Base-by-base conservation (phyloP, 2,888 invertebrate species). In the Drosophila leonis region DNA sequence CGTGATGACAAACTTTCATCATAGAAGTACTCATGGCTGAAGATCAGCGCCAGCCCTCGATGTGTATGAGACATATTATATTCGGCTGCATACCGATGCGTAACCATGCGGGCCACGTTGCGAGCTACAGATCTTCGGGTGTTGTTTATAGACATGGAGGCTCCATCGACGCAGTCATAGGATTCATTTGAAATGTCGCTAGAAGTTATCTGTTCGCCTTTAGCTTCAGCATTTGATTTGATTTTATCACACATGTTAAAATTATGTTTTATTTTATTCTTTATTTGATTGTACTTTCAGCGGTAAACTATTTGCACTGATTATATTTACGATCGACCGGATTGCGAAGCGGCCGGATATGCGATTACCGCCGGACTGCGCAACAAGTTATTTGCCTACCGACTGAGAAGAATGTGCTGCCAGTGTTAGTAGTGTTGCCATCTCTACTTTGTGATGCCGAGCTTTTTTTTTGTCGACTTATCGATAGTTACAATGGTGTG, bases 21-120 rank as follows among this genome's bases (percentile, higher is more conserved):
- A 72, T 95, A 94, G 90, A 98, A 98, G 83, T 94, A 93, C 93
- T 97, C 97, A 91, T 98, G 98, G 91, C 98, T 98, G 90, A 98
- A 97, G 88, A 98, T 97, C 33, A 98, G 92, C 5, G 98, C 98
- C 83, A 95, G 93, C 20, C 98, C 98, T 69, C 98, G 95, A 76
- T 95, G 94, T 76, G 94, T 94, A 92, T 98, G 97, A 83, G 95
- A 95, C 98, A 98, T 98, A 81, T 96, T 97, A 92, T 98, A 98
- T 90, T 96, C 95, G 0, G 94, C 9, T 0, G 24, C 60, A 48
- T 56, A 1, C 0, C 60, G 70, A 4, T 10, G 4, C 15, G 41
- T 59, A 1, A 51, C 41, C 44, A 51, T 59, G n/a, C 2, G 24
- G 15, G 51, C 55, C 9, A 41, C 10, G n/a, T 2, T 10, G 0